These are phyloP conservation scores for Holacanthella duospinosa DNA, from an alignment of 2,888 invertebrate genomes.

Conservation along the genomic window DNA sequence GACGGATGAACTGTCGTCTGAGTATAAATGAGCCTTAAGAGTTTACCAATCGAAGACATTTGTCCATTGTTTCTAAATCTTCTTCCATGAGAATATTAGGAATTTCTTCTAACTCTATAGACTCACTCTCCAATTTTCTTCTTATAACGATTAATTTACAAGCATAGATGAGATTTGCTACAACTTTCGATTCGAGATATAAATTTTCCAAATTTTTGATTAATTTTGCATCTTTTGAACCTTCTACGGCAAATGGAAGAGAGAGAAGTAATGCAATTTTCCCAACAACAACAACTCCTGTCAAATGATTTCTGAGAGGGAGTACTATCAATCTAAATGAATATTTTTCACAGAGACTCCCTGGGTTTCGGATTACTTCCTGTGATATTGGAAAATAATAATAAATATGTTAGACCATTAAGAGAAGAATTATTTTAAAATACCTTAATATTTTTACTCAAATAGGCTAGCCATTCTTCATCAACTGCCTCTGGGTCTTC, in stretches of 20 bases:
- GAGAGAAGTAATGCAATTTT: conserved; percentile 55
- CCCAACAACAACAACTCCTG: conserved; percentile 53
- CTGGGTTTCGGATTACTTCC: conserved; percentile 32
- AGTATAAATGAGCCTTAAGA: too few species aligned
- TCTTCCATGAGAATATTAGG: conserved; percentile 47
- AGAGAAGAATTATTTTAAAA: too few species aligned
- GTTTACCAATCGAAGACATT: conserved; percentile 38
- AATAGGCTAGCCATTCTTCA: conserved; percentile 77
- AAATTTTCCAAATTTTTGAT: conserved; percentile 49
- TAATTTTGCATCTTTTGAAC: conserved; percentile 43
- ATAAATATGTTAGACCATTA: too few species aligned
- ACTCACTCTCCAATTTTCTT: conserved; percentile 22
- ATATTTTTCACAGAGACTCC: conserved; percentile 37
- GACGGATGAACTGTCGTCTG: too few species aligned
- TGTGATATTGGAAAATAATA: conserved; percentile 10
- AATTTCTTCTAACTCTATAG: conserved; percentile 22
- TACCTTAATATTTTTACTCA: conserved; percentile 71
- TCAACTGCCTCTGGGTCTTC: conserved; percentile 38
- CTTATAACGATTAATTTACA: conserved; percentile 55
- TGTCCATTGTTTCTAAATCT: conserved; percentile 54
- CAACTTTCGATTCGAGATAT: conserved; percentile 67
- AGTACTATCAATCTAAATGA: conserved; percentile 52
- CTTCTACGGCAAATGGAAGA: conserved; percentile 52
- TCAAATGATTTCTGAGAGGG: conserved; percentile 54
- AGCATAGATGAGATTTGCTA: conserved; percentile 69